Evolutionary conservation across 1,140 invertebrate species (phyloP), one percentile per base, ranked within the genome.

Genomic region (Antheraea mylitta): DNA sequence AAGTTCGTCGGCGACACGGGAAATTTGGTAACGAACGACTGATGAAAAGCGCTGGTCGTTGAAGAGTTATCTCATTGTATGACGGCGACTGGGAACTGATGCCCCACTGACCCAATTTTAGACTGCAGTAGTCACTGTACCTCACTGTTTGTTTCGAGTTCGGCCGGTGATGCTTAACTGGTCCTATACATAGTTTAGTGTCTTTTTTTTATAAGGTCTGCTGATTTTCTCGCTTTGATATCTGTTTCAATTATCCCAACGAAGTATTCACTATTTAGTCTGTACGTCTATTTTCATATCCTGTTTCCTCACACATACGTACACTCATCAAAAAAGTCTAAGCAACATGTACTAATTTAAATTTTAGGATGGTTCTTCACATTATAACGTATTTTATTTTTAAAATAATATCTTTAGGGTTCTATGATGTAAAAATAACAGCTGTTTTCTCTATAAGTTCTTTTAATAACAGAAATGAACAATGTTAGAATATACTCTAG

Each of bases 31-130:
- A 74, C 72, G 72, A 70, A 74, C 68, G 65, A 73, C 71, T 77
- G 80, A 85, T 86, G 77, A 80, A 82, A 83, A 79, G 78, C 74
- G 11, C 66, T 77, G 76, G 73, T 80, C 68, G 76, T 81, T 83
- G 86, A 83, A 89, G 82, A 80, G 80, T 84, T 90, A 89, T 87
- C 82, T 89, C 89, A 89, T 85, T 89, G 83, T 91, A 86, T 85
- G 87, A 83, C 84, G 85, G 80, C 79, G 74, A 82, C 81, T 80
- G 75, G 75, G 79, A 82, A 85, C 80, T 85, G 80, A 82, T 86
- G 86, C 87, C 89, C 89, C 77, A 88, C 76, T 91, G 82, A 88
- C 89, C 89, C 69, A 82, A 70, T 81, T 91, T 75, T 81, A 78
- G 83, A 86, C 81, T 91, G 89, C 89, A 87, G 84, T 85, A 85